Evolutionary conservation across 1,140 invertebrate genomes (phyloP).

Genomic region (Sycophaga agraensis): DNA sequence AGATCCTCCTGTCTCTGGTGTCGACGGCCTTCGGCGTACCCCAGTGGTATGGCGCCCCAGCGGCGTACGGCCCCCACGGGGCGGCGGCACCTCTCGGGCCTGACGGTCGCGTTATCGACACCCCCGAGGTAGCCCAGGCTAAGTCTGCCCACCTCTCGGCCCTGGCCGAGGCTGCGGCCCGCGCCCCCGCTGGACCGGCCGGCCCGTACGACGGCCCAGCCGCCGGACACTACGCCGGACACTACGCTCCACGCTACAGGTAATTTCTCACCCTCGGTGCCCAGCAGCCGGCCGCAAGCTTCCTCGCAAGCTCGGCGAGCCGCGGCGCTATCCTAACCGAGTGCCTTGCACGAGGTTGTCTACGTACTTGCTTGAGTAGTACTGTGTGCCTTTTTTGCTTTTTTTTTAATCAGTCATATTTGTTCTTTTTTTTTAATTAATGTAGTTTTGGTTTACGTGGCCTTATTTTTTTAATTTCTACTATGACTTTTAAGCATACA

Average conservation of each 20-base stretch:
- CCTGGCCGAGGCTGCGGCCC: constrained; percentile 58
- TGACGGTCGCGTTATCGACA: constrained; percentile 65
- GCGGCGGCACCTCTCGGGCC: constrained; percentile 61
- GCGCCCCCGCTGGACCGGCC: constrained; percentile 52
- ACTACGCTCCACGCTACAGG: constrained; percentile 49
- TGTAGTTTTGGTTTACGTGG: no score
- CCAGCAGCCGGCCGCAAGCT: background rate
- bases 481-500: no score
- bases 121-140: constrained; percentile 64
- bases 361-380: no score
- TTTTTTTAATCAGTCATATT: no score
- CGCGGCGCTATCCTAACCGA: no score
- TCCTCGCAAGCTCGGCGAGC: no score
- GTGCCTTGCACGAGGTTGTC: no score
- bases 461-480: no score
- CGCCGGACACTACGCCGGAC: constrained; percentile 34
- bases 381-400: no score
- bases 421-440: no score
- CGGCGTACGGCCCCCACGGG: constrained; percentile 37
- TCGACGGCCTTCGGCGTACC: constrained; percentile 37
- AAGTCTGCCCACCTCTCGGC: constrained; percentile 64
- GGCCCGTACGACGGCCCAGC: constrained; percentile 35
- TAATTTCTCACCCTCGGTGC: constrained; percentile 30
- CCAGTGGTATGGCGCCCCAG: constrained; percentile 45
- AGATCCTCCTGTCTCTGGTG: constrained; percentile 42